Evolutionary conservation across 2,888 invertebrate species (phyloP).

Genomic region (Nephrotoma appendiculata): DNA sequence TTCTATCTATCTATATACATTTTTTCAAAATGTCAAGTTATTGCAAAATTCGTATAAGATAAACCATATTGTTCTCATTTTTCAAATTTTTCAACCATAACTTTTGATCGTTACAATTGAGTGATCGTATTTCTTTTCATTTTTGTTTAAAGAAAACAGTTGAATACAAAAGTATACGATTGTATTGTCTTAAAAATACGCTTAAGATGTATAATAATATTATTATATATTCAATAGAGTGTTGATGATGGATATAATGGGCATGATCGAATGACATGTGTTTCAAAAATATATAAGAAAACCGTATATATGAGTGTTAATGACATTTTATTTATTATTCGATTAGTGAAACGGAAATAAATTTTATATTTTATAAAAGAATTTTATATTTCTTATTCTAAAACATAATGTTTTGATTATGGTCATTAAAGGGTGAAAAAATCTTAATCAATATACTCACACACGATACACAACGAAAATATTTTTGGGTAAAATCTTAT

Average conservation of each 20-base stretch:
- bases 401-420: neutral
- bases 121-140: neutral
- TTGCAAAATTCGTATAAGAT: neutral
- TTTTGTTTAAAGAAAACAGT: neutral
- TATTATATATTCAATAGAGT: neutral
- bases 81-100: conserved; percentile 2
- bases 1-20: neutral
- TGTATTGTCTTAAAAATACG: neutral
- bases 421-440: neutral
- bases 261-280: neutral
- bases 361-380: neutral
- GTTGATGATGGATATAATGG: neutral
- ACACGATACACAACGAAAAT: neutral
- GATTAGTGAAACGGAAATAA: neutral
- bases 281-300: neutral
- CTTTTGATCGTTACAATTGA: conserved; percentile 1
- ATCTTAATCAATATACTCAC: neutral
- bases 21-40: neutral
- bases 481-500: neutral
- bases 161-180: neutral
- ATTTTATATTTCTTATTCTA: neutral
- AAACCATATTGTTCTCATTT: conserved; percentile 3
- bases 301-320: neutral
- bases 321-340: neutral
- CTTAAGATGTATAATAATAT: neutral